A percentile compares a stretch with the other conserved stretches of the same genome.
Evolutionary conservation across 2,888 invertebrate genomes (phyloP).

Genomic region (Drosophila sordidula): DNA sequence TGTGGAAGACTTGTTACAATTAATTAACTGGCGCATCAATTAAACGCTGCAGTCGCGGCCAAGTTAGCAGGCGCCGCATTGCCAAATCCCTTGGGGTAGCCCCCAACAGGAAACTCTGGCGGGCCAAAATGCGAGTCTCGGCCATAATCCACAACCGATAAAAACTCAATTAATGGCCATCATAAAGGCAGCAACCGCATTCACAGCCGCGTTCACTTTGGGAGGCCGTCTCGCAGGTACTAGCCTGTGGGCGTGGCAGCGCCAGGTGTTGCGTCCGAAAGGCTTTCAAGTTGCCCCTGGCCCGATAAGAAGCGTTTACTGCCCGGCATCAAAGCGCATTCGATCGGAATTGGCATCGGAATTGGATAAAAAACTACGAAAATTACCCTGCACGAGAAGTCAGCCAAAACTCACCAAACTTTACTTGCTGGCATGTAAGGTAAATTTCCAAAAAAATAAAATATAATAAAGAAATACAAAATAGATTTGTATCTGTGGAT

Average conservation of each 20-base stretch:
- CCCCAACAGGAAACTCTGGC: constrained; percentile 34
- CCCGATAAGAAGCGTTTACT: background rate
- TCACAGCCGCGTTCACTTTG: constrained; percentile 32
- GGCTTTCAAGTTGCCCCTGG: background rate
- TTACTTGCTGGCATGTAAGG: too few species aligned
- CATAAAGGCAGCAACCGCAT: constrained; percentile 41
- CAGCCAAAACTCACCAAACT: too few species aligned
- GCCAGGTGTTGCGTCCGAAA: constrained; percentile 17
- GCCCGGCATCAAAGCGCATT: background rate
- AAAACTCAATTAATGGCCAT: constrained; percentile 73
- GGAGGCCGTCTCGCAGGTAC: background rate
- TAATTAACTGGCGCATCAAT: constrained; percentile 77
- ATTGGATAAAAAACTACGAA: background rate
- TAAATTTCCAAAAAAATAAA: too few species aligned
- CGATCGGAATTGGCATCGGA: background rate
- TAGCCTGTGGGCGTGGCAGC: background rate
- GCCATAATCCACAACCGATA: constrained; percentile 67
- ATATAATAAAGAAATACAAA: too few species aligned
- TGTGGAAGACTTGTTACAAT: constrained; percentile 70
- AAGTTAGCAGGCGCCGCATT: constrained; percentile 49
- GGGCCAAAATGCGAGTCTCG: constrained; percentile 11
- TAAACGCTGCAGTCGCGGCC: constrained; percentile 55
- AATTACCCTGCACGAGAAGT: too few species aligned
- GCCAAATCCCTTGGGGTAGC: constrained; percentile 48
- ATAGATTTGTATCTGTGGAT: too few species aligned